phyloP scores from a whole-genome alignment of 2,797 vertebrate genomes.

The Cyclura pinguis region DNA sequence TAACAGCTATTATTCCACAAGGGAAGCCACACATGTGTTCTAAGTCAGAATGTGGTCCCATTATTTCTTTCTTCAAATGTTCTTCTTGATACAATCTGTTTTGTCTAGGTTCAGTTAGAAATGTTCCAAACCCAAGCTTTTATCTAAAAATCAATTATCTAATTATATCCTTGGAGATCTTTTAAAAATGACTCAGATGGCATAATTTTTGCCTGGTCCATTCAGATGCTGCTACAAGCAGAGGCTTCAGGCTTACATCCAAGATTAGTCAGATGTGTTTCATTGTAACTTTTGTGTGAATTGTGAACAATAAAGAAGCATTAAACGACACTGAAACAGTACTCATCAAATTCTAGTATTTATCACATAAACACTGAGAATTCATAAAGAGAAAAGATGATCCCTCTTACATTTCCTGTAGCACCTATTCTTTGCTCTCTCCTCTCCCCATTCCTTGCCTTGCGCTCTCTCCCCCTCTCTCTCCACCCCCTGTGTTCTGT shows the following conservation, averaged over 20 bases:
- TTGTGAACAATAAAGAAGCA: not conserved
- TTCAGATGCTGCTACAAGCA: not conserved
- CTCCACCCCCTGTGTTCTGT: no score
- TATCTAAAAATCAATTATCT: not conserved
- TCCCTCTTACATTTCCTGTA: not conserved
- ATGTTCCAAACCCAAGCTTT: not conserved
- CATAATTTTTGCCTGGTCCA: not conserved
- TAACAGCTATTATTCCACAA: not conserved
- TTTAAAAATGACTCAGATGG: not conserved
- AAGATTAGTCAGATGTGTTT: not conserved
- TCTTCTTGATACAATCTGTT: not conserved
- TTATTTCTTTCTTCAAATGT: not conserved
- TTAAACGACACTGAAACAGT: not conserved
- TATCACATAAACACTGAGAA: not conserved
- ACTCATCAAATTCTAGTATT: not conserved
- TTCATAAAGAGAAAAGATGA: not conserved
- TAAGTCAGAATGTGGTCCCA: slow-evolving; percentile 11
- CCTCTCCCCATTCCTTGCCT: not conserved
- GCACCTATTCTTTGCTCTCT: not conserved
- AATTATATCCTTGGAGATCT: not conserved
- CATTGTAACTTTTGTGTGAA: not conserved
- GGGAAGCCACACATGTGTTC: not conserved
- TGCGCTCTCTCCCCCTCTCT: not conserved
- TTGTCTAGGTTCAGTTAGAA: slow-evolving; percentile 11
- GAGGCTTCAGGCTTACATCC: not conserved